Evolutionary conservation across 2,797 vertebrate genomes (phyloP), one percentile per base, ranked within the genome.

Genomic region (Argyrosomus regius): DNA sequence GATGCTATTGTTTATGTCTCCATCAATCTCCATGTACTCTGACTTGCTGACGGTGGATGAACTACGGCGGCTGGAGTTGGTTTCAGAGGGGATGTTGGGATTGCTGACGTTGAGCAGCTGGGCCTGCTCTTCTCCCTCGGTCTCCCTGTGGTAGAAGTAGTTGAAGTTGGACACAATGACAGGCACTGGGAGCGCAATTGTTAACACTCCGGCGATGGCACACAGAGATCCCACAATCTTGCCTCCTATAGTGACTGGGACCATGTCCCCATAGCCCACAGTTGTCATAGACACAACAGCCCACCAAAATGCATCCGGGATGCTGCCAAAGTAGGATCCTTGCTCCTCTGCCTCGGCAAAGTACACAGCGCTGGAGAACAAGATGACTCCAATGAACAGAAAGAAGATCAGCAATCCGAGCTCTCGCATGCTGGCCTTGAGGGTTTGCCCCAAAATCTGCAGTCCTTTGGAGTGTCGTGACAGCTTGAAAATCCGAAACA

Each of bases 81-180:
- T 97, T 94, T 99, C 97, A 85, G 98, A 98, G 58, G 97, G 97
- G 94, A 99, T 96, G 94, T 99, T 99, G 83, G 97, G 98, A 87
- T 96, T 97, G 88, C 98, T 99, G 93, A 99, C 97, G 3, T 99
- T 98, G 91, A 99, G 97, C 85, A 99, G 95, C 94, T 99, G 97
- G 91, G 98, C 98, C 96, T 99, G 98, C 94, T 99, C 98, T 91
- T 99, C 98, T 93, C 98, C 97, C 93, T 99, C 98, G 62, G 98
- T 99, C 96, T 99, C 98, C 94, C 98, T 96, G 96, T 99, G 98
- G 96, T 99, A 99, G 96, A 99, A 99, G 97, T 99, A 99, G 96
- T 99, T 99, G 96, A 99, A 99, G 96, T 99, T 99, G 96, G 98
- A 99, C 93, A 99, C 98, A 85, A 99, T 99, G 95, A 99, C 98